Evolutionary conservation across 53 echinoderm and acorn worm species (phyloP).

Genomic region (Paracentrotus lividus): DNA sequence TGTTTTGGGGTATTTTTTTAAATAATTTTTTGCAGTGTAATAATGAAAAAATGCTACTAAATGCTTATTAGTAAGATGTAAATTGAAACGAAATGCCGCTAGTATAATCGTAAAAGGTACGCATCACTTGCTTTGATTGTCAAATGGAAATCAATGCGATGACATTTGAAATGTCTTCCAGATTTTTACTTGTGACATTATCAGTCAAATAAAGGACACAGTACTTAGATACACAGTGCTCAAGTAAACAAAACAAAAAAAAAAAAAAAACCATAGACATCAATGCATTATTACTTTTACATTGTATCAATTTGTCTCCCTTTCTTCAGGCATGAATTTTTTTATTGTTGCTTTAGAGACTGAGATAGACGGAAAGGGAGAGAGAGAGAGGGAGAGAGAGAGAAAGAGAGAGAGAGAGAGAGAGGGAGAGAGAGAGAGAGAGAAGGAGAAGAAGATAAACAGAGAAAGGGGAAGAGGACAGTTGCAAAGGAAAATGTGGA

Average conservation of each 20-base stretch:
- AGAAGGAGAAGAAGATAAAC: neutral
- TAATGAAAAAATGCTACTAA: too few species aligned
- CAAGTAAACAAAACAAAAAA: neutral
- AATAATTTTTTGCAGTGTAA: too few species aligned
- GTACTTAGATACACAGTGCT: neutral
- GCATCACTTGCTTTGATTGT: neutral
- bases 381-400: neutral
- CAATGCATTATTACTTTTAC: too few species aligned
- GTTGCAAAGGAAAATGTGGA: too few species aligned
- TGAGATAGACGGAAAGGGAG: neutral
- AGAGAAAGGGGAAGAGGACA: neutral
- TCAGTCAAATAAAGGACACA: neutral
- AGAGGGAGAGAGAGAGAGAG: neutral
- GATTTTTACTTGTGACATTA: neutral
- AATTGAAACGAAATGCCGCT: neutral
- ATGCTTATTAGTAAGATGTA: too few species aligned
- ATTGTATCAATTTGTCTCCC: neutral
- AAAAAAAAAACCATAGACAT: too few species aligned
- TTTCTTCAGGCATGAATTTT: too few species aligned
- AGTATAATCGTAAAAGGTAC: neutral
- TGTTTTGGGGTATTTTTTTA: too few species aligned
- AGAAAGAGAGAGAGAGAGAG: neutral
- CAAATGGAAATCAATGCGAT: neutral
- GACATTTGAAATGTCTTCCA: neutral
- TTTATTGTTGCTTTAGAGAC: too few species aligned